Conservation (phyloP, 1,140 invertebrate species). For the Anagrus nilaparvatae region DNA sequence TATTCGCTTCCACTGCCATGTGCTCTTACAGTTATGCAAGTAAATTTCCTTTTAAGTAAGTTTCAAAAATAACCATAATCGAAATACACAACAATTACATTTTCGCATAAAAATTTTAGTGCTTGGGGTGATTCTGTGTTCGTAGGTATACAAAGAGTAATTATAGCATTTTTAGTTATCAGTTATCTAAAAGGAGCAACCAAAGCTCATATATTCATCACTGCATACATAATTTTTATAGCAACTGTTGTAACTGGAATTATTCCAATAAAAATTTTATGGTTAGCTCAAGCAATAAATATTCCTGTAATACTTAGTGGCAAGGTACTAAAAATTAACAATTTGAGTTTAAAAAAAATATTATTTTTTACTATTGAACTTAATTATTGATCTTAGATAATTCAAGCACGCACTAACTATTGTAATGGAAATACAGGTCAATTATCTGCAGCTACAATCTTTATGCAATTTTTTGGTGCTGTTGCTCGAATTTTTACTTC, state of each 20-base stretch:
- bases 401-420: constrained; percentile 86
- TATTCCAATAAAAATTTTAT: constrained; percentile 65
- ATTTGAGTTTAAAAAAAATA: too few species aligned
- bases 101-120: too few species aligned
- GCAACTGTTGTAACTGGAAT: constrained; percentile 62
- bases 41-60: constrained; percentile 84
- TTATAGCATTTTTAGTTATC: constrained; percentile 73
- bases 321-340: constrained; percentile 53
- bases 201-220: constrained; percentile 56
- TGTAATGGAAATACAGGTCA: constrained; percentile 91
- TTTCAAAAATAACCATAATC: too few species aligned
- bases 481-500: constrained; percentile 95
- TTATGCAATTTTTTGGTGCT: constrained; percentile 80
- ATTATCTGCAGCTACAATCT: constrained; percentile 79
- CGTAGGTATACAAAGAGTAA: constrained; percentile 76
- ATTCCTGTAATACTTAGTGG: constrained; percentile 81
- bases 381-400: constrained; percentile 46
- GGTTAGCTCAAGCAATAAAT: constrained; percentile 74
- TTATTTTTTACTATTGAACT: too few species aligned
- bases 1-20: constrained; percentile 80
- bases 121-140: constrained; percentile 90
- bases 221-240: constrained; percentile 52
- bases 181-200: constrained; percentile 51
- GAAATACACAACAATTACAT: too few species aligned
- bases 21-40: constrained; percentile 79